Evolutionary conservation across 2,113 vertebrate genomes (phyloP), one percentile per base, ranked within the genome.

Genomic region (Centropus bengalensis): DNA sequence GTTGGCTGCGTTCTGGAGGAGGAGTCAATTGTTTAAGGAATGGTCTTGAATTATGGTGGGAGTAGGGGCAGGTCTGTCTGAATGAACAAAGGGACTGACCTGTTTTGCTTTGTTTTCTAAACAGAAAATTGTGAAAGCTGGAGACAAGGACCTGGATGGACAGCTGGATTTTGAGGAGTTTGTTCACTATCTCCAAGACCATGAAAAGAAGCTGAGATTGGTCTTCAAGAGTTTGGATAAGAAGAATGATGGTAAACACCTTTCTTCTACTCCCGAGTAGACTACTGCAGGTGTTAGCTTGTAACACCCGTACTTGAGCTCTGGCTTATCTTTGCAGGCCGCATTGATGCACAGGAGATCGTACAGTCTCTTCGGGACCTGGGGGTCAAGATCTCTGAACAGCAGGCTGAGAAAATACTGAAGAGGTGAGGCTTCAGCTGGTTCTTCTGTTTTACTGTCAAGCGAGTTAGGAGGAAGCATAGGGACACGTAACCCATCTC

Each of bases 141-240:
- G 99, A 60, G 99, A 99, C 94, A 99, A 99, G 93, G 99, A 99
- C 95, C 96, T 98, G 54, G 99, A 99, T 47, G 99, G 99, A 60
- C 99, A 99, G 93, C 96, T 99, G 84, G 99, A 99, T 97, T 99
- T 99, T 86, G 98, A 99, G 88, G 99, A 99, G 91, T 99, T 99
- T 87, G 99, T 99, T 69, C 99, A 99, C 95, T 99, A 99, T 92
- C 99, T 99, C 62, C 97, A 99, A 88, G 99, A 99, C 91, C 99
- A 99, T 3, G 99, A 99, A 95, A 99, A 99, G 97, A 99, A 99
- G 44, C 98, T 99, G 67, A 97, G 99, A 40, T 98, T 99, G 51
- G 99, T 99, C 88, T 99, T 99, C 94, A 99, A 99, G 97, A 99
- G 99, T 90, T 92, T 99, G 94, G 99, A 99, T 97, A 99, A 98